These are phyloP conservation scores for Ashinkailepas kermadecensis DNA, from an alignment of 2,888 invertebrate genomes.

Conservation along the genomic window DNA sequence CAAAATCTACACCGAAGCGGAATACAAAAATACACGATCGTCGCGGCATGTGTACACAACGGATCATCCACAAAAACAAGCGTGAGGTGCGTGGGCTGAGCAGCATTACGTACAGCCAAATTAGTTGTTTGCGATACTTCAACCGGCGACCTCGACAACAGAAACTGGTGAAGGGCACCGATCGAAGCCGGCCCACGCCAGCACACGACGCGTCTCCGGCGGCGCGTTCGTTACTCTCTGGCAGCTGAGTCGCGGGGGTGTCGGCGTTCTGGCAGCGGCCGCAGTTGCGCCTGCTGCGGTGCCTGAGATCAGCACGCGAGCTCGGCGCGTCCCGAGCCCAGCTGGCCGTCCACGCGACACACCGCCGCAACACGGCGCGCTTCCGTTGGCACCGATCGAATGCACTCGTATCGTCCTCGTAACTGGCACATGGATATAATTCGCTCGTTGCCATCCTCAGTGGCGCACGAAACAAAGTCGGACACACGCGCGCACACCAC, in stretches of 20 bases:
- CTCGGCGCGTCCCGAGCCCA: neutral
- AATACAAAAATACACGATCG: neutral
- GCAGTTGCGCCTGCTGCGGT: neutral
- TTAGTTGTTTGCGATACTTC: too few relatives aligned
- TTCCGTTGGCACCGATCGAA: neutral
- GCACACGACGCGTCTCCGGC: too few relatives aligned
- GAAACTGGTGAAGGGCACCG: neutral
- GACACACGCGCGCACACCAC: too few relatives aligned
- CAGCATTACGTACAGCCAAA: neutral
- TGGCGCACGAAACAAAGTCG: too few relatives aligned
- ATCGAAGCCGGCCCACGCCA: neutral
- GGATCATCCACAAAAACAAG: neutral
- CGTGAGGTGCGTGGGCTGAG: conserved; percentile 8
- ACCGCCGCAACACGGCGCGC: too few relatives aligned
- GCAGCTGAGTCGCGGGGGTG: neutral
- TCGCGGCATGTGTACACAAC: neutral
- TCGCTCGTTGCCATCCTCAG: too few relatives aligned
- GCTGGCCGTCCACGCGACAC: neutral
- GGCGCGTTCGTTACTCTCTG: too few relatives aligned
- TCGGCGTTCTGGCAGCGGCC: neutral
- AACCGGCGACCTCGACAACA: neutral
- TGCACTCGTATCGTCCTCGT: neutral
- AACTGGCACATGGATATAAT: neutral
- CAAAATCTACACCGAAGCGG: neutral
- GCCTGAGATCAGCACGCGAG: conserved; percentile 1